These are phyloP conservation scores for Beris chalybata DNA, from an alignment of 2,888 invertebrate species.

Conservation along the genomic window DNA sequence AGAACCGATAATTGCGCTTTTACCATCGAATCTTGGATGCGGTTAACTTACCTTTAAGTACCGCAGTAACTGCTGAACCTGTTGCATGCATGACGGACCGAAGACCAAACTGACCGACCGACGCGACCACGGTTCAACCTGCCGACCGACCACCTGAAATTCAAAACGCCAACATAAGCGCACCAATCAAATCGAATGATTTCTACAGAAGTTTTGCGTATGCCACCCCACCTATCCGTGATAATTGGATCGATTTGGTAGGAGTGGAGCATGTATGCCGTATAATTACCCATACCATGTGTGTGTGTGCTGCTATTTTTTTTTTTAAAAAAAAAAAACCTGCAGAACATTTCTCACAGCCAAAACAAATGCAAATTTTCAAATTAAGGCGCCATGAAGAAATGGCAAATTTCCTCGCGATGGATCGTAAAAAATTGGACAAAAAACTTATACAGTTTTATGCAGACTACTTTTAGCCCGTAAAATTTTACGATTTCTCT, in stretches of 20 bases:
- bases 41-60: background rate
- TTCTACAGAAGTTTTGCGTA: conserved; percentile 20
- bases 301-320: no score
- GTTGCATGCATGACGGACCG: conserved; percentile 2
- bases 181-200: conserved; percentile 36
- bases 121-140: background rate
- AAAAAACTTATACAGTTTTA: no score
- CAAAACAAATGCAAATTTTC: conserved; percentile 19
- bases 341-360: background rate
- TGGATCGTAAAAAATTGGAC: no score
- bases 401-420: no score
- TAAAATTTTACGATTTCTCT: conserved; percentile 23
- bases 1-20: conserved; percentile 1
- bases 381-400: conserved; percentile 6
- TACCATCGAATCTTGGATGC: background rate
- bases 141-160: background rate
- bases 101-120: conserved; percentile 4
- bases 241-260: background rate
- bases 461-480: background rate
- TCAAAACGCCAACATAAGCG: background rate
- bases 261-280: no score
- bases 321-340: no score
- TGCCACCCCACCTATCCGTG: background rate
- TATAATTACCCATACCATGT: no score
- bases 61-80: background rate